phyloP scores from a whole-genome alignment of 2,113 vertebrate species.

The Pipra filicauda region DNA sequence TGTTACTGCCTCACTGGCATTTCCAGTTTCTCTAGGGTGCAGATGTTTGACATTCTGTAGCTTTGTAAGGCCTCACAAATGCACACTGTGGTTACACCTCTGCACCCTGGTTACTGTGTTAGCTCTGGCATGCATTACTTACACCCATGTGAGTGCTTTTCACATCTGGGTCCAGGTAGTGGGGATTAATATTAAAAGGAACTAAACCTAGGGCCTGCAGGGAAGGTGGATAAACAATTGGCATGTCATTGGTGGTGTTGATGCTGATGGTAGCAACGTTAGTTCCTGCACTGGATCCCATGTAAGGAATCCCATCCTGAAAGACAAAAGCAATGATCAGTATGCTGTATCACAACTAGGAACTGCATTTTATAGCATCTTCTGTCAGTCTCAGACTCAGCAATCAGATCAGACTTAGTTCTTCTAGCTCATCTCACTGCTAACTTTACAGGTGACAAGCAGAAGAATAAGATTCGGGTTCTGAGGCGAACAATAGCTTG shows the following conservation, averaged over 20 bases:
- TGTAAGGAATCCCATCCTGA: conserved; percentile 84
- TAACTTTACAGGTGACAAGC: not conserved
- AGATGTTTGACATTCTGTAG: not conserved
- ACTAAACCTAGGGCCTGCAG: conserved; percentile 82
- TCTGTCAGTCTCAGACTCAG: not conserved
- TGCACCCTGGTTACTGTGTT: not conserved
- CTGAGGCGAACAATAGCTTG: not conserved
- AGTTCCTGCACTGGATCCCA: conserved; percentile 87
- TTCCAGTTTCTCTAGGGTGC: not conserved
- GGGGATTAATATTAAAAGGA: conserved; percentile 90
- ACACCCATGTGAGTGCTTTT: conserved; percentile 87
- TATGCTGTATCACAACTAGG: not conserved
- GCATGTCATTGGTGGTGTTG: conserved; percentile 89
- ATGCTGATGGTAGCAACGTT: conserved; percentile 85
- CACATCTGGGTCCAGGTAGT: conserved; percentile 81
- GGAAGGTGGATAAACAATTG: conserved; percentile 84
- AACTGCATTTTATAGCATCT: not conserved
- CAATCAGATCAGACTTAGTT: not conserved
- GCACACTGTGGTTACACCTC: rapidly evolving
- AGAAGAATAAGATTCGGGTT: not conserved
- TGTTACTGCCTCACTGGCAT: not conserved
- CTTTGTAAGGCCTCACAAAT: not conserved
- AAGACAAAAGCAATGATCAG: conserved; percentile 35
- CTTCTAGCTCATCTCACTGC: not conserved
- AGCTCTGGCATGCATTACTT: conserved; percentile 28